These are phyloP conservation scores for Nephrotoma guestfalica DNA, from an alignment of 2,888 invertebrate species.

Conservation along the genomic window DNA sequence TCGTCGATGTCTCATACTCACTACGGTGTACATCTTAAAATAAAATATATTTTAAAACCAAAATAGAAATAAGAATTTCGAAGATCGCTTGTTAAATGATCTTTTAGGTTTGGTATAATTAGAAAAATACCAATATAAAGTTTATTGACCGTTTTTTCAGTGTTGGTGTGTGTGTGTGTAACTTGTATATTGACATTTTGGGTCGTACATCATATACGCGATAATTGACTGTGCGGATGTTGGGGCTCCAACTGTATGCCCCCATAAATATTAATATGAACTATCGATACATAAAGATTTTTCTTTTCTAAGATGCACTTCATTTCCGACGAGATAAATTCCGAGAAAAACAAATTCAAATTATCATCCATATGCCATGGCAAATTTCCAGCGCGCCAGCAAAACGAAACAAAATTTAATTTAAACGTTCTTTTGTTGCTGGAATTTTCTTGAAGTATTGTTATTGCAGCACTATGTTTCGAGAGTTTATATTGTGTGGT, in stretches of 20 bases:
- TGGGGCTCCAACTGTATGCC: not conserved
- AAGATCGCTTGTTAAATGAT: not conserved
- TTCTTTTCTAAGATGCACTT: not conserved
- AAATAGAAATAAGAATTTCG: not conserved
- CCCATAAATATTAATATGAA: not conserved
- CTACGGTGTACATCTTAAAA: not conserved
- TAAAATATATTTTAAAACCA: not conserved
- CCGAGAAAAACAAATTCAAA: not conserved
- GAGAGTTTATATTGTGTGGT: not conserved
- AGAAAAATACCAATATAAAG: not conserved
- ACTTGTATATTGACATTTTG: not conserved
- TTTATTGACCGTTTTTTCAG: not conserved
- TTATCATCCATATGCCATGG: not conserved
- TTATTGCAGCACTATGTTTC: not conserved
- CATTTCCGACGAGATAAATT: not conserved
- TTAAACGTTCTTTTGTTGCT: not conserved
- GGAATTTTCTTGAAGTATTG: not conserved
- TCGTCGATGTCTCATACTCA: not conserved
- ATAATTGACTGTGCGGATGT: not conserved
- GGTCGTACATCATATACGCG: not conserved
- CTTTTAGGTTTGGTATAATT: not conserved
- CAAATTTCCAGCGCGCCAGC: not conserved
- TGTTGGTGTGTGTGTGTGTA: not conserved
- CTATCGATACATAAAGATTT: not conserved
- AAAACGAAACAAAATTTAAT: not conserved